Conservation (phyloP, 2,888 invertebrate species). For the Horisme vitalbata region DNA sequence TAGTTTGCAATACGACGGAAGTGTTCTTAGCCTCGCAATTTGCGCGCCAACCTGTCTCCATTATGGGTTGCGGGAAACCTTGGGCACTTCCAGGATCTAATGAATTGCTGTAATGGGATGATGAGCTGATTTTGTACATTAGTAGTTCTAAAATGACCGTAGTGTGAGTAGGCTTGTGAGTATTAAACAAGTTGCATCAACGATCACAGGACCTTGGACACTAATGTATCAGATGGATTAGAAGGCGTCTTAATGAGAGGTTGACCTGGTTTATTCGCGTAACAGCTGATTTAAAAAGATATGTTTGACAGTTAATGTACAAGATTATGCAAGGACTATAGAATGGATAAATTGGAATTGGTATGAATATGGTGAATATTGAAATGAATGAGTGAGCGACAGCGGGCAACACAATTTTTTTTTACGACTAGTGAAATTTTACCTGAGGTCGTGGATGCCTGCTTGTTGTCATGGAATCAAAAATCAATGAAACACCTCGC, state of each 20-base stretch:
- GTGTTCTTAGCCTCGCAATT: conserved; percentile 32
- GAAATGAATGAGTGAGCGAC: too few relatives aligned
- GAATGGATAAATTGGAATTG: too few relatives aligned
- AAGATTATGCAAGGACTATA: conserved; percentile 6
- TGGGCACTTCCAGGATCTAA: conserved; percentile 32
- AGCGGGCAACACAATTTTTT: too few relatives aligned
- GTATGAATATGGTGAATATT: too few relatives aligned
- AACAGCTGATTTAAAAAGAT: too few relatives aligned
- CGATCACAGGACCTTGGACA: conserved; percentile 19
- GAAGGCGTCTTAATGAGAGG: conserved; percentile 13
- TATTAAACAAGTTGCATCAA: conserved; percentile 3
- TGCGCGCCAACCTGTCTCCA: conserved; percentile 41
- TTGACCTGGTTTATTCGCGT: conserved; percentile 14
- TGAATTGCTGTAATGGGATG: conserved; percentile 24
- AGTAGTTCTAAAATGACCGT: background rate
- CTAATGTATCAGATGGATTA: conserved; percentile 7
- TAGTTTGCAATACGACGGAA: background rate
- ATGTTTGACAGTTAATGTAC: background rate
- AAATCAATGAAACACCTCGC: conserved; percentile 66
- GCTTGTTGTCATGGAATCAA: conserved; percentile 42
- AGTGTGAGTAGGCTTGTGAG: conserved; percentile 12
- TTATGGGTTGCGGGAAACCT: conserved; percentile 27
- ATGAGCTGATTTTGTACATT: conserved; percentile 13
- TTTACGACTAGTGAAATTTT: background rate
- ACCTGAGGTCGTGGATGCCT: conserved; percentile 11